Base-by-base conservation (phyloP, 2,113 vertebrate genomes). In the Talpa occidentalis region DNA sequence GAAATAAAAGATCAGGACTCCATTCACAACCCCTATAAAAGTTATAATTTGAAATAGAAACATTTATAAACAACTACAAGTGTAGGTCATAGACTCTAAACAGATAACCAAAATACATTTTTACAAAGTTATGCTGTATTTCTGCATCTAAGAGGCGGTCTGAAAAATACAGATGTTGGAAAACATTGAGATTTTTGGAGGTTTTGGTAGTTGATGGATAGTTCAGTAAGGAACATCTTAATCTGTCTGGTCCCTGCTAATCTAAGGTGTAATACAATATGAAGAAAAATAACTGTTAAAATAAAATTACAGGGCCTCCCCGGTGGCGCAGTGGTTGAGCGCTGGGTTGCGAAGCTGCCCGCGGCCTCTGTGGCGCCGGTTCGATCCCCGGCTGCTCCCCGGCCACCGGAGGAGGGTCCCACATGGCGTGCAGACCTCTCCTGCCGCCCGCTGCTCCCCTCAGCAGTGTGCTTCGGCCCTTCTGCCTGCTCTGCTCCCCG, bases 1-100 rank as follows among this genome's bases (percentile, higher is more conserved):
- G 47, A 42, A 87, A 79, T 70, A 80, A 82, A 91, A 79, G 32
- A 54, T 81, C 42, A 81, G 49, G 88, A 88, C n/a, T 73, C 49
- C 49, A 59, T 26, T 59, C 62, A 73, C 15, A 60, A 62, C 14
- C n/a, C 16, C 85, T 77, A 54, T 42, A 47, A 35, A 90, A 93
- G 12, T 80, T 67, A 85, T 49, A 70, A 91, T 70, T 92, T 70
- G 76, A 89, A 94, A 21, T 42, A 37, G n/a, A 40, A 44, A 69
- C 16, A 70, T 54, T 70, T 62, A 47, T 67, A 88, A 92, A 47
- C 54, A 94, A 66, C 72, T 76, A 22, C 4, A 94, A 62, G 30
- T 87, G 44, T 9, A 74, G 24, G 24, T 44, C 44, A 42, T 19
- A 66, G 19, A n/a, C 1, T 62, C 42, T 85, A 92, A 69, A 83